A percentile compares a stretch with the other conserved stretches of the same genome.
Conservation (phyloP, 2,113 vertebrate genomes). For the Pithys albifrons region DNA sequence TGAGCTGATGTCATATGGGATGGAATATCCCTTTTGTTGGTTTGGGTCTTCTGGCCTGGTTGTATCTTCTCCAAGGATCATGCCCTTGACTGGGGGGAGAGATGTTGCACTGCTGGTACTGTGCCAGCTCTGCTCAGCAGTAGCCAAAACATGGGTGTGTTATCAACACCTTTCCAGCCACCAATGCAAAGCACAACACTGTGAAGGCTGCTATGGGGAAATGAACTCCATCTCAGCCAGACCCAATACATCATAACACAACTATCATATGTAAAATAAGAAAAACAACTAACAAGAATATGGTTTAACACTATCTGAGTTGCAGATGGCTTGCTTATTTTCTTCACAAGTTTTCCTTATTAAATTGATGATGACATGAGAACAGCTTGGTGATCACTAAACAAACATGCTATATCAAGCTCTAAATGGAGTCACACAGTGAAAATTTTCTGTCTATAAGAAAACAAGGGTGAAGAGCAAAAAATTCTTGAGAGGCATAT, state of each 20-base stretch:
- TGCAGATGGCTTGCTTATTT: not conserved
- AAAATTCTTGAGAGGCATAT: not conserved
- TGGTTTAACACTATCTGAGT: not conserved
- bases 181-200: not conserved
- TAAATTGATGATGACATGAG: not conserved
- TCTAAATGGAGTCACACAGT: not conserved
- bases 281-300: not conserved
- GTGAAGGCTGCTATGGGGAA: not conserved
- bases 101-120: not conserved
- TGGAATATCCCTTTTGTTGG: not conserved
- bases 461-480: rapidly evolving
- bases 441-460: not conserved
- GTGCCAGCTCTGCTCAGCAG: not conserved
- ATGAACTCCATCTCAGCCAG: not conserved
- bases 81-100: not conserved
- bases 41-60: not conserved
- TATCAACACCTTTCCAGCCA: not conserved
- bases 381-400: not conserved
- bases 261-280: not conserved
- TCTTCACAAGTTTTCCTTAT: not conserved
- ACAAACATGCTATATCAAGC: not conserved
- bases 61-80: not conserved
- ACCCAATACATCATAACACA: not conserved
- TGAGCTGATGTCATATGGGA: not conserved
- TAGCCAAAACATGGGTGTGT: not conserved